Base-by-base conservation (phyloP, 2,888 invertebrate species). In the Teinopalpus imperialis region DNA sequence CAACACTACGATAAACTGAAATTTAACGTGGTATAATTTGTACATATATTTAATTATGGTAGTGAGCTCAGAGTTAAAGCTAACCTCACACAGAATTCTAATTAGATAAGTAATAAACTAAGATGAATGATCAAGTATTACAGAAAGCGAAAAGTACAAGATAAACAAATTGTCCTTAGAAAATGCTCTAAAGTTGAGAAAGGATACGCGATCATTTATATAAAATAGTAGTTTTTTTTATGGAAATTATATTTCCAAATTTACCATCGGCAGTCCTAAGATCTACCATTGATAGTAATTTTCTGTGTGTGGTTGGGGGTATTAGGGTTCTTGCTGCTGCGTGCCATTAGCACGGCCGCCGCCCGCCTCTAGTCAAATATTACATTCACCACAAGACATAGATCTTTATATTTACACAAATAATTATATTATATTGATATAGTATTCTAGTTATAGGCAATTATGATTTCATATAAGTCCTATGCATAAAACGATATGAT, bases 321-420 rank as follows among this genome's bases (percentile, higher is more conserved):
- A 16, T 16, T 29, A 34, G 40, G 14, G 41, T 40, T 14, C 16
- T 41, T 14, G 23, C 27, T 35, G 30, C 41, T 41, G 35, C 35
- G 57, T 51, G 57, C 60, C 58, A 61, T 51, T 53, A 60, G 60
- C 59, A 61, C 69, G 62, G 56, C 59, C 78, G 72, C 74, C 76
- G 76, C 74, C 72, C 77, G 78, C 79, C 82, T 81, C 88, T 89
- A 89, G 89, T 89, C 88, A 89, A 89, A 89, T 89, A 82, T 89
- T 86, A 80, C 81, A 80, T 76, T 78, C 80, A 74, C 73, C 71
- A 76, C 80, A 78, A 78, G 69, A 89, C 81, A 88, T 89, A 89
- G 88, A 86, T 79, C 81, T 86, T 85, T 88, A 90, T 90, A 90
- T 89, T 89, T 89, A 89, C 85, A 89, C 83, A 88, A 81, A 89